These are phyloP conservation scores for Darevskia nairensis DNA, from an alignment of 2,797 vertebrate species.

Conservation along the genomic window DNA sequence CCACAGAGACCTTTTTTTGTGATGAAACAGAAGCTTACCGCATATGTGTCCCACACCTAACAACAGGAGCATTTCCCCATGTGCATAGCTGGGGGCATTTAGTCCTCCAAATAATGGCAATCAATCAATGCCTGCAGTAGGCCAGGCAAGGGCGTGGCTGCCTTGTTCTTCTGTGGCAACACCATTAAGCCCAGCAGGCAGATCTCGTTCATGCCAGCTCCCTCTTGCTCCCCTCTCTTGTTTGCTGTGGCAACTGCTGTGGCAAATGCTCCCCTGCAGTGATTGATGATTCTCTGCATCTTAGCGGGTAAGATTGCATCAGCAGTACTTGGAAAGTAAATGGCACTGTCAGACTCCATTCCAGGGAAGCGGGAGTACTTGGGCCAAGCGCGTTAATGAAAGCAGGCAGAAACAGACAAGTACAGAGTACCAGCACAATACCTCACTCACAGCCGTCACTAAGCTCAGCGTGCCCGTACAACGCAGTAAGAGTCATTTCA, in stretches of 20 bases:
- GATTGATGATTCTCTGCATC: constrained; percentile 6
- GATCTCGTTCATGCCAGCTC: neutral
- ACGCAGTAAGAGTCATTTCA: neutral
- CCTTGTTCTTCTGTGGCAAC: neutral
- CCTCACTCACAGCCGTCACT: neutral
- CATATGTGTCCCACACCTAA: neutral
- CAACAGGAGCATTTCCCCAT: neutral
- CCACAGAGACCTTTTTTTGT: neutral
- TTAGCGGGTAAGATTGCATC: constrained; percentile 22
- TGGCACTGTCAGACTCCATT: constrained; percentile 30
- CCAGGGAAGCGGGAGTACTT: neutral
- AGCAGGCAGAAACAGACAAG: neutral
- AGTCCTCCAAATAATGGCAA: neutral
- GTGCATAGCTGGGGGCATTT: neutral
- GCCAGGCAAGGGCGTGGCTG: neutral
- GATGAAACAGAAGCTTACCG: neutral
- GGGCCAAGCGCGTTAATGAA: constrained; percentile 14
- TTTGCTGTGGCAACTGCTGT: constrained; percentile 4
- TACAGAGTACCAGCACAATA: neutral
- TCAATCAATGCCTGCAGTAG: neutral
- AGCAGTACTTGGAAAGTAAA: constrained; percentile 37
- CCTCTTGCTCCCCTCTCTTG: neutral
- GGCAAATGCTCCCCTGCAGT: neutral
- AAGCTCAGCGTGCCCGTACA: neutral
- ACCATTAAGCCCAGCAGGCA: neutral